Evolutionary conservation across 1,140 invertebrate genomes (phyloP).

Genomic region (Rhynchophorus ferrugineus): DNA sequence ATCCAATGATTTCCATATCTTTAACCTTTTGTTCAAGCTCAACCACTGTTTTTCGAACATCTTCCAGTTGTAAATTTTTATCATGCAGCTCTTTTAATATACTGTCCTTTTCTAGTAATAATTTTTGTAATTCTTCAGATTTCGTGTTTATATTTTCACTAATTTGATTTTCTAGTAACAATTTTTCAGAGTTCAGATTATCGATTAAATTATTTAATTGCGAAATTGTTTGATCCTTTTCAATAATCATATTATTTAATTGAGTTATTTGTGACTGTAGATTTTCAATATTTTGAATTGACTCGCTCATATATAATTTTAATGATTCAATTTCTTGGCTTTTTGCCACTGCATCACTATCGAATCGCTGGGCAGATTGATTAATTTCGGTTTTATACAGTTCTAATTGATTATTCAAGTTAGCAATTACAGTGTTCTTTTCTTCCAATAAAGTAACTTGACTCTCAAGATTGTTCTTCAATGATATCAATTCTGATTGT

Average conservation of each 20-base stretch:
- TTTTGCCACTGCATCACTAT: constrained; percentile 4
- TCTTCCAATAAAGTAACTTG: background rate
- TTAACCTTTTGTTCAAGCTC: background rate
- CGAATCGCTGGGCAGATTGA: no score
- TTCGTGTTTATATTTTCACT: background rate
- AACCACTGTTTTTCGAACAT: background rate
- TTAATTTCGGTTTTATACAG: constrained; percentile 1
- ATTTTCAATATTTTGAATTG: background rate
- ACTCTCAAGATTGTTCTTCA: background rate
- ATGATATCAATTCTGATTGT: background rate
- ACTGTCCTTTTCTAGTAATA: background rate
- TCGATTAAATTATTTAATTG: background rate
- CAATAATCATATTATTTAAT: background rate
- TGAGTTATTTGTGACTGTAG: constrained; percentile 7
- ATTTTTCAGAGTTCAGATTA: background rate
- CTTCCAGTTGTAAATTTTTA: background rate
- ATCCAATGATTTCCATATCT: background rate
- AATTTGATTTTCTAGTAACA: background rate
- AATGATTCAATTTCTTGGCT: constrained; percentile 3
- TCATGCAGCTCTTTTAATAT: background rate
- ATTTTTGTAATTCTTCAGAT: background rate
- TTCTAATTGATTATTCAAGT: constrained; percentile 11
- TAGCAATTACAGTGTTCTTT: constrained; percentile 2
- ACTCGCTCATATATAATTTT: background rate
- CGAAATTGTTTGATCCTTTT: constrained; percentile 3